These are phyloP conservation scores for Takifugu bimaculatus DNA, from an alignment of 2,113 vertebrate genomes.

Conservation along the genomic window DNA sequence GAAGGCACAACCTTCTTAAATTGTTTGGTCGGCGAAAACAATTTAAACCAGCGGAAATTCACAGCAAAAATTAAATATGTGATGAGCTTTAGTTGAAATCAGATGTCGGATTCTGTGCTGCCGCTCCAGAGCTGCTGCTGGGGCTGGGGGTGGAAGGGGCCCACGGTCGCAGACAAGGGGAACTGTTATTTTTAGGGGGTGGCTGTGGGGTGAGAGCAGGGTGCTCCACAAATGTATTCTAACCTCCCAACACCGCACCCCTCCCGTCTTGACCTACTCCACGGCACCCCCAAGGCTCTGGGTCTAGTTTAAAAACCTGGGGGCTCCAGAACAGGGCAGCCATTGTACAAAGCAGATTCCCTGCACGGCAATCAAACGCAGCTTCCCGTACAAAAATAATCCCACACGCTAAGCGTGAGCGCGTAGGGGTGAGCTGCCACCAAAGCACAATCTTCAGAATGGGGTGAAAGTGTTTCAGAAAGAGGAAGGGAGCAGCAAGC, in stretches of 20 bases:
- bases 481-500: constrained; percentile 32
- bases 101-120: constrained; percentile 13
- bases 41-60: constrained; percentile 1
- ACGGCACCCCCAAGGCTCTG: constrained; percentile 70
- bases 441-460: constrained; percentile 46
- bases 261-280: constrained; percentile 48
- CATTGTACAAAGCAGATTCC: constrained; percentile 76
- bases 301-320: constrained; percentile 67
- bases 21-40: background rate
- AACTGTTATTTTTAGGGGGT: constrained; percentile 61
- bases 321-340: constrained; percentile 77
- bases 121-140: constrained; percentile 13
- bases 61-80: constrained; percentile 5
- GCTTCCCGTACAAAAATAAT: constrained; percentile 77
- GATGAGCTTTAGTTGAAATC: constrained; percentile 22
- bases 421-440: constrained; percentile 37
- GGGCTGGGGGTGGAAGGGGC: constrained; percentile 37
- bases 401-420: constrained; percentile 62
- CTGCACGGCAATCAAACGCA: constrained; percentile 78
- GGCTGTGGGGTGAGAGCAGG: constrained; percentile 32
- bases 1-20: constrained; percentile 40
- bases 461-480: constrained; percentile 46
- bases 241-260: constrained; percentile 63
- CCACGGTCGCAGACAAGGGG: constrained; percentile 41
- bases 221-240: constrained; percentile 67